Evolutionary conservation across 2,888 invertebrate species (phyloP).

Genomic region (Erpobdella octoculata): DNA sequence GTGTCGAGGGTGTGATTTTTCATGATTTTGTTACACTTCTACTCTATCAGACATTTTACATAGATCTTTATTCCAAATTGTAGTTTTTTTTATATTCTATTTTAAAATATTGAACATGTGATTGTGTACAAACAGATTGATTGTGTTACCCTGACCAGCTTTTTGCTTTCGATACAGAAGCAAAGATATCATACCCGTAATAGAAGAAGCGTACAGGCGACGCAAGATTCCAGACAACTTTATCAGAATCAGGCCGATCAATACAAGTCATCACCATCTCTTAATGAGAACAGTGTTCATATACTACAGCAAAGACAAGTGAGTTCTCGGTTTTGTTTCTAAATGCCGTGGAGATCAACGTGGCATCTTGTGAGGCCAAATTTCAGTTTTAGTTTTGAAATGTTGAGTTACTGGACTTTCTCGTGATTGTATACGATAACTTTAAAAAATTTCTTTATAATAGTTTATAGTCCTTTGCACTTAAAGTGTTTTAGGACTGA

Average conservation of each 20-base stretch:
- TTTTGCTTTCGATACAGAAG: conserved; percentile 22
- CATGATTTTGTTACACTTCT: no score
- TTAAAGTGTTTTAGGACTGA: no score
- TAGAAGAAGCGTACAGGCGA: conserved; percentile 38
- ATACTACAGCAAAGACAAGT: conserved; percentile 24
- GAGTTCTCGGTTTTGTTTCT: background rate
- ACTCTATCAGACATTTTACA: no score
- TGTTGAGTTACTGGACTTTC: no score
- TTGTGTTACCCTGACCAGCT: background rate
- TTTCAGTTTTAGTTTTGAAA: no score
- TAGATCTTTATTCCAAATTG: background rate
- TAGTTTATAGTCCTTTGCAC: no score
- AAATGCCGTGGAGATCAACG: no score
- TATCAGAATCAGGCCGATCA: conserved; percentile 38
- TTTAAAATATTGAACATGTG: background rate
- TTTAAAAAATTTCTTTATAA: no score
- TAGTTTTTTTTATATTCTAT: background rate
- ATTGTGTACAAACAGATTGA: background rate
- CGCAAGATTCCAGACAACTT: conserved; percentile 24
- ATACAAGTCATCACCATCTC: conserved; percentile 39
- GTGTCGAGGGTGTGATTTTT: no score
- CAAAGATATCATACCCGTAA: conserved; percentile 40
- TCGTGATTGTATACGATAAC: no score
- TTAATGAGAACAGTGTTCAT: conserved; percentile 40
- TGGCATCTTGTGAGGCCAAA: no score